Percentiles rank a stretch among this genome's conserved stretches.
These are phyloP conservation scores for Formica selysi DNA, from an alignment of 1,140 invertebrate species.

Conservation along the genomic window DNA sequence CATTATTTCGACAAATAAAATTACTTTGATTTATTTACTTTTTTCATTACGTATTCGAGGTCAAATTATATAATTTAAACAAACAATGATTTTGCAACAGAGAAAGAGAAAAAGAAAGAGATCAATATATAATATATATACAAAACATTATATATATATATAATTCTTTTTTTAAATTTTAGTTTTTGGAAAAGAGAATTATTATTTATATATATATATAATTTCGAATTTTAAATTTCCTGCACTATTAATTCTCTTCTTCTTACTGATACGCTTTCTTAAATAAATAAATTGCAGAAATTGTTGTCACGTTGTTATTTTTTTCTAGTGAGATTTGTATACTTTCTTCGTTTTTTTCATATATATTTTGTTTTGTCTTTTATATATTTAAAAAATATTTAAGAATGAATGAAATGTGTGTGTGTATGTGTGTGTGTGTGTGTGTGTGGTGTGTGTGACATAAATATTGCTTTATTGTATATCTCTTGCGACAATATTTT, in stretches of 20 bases:
- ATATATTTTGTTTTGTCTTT: not conserved
- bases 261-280: not conserved
- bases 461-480: not conserved
- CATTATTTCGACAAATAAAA: not conserved
- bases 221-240: not conserved
- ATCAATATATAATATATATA: too few species aligned
- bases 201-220: too few species aligned
- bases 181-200: not conserved
- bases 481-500: not conserved
- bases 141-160: too few species aligned
- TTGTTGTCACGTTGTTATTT: not conserved
- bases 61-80: too few species aligned
- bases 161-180: not conserved
- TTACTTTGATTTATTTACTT: not conserved
- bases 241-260: not conserved
- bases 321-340: slow-evolving; percentile 9
- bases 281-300: not conserved
- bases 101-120: too few species aligned
- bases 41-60: not conserved
- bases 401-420: not conserved
- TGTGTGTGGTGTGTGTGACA: not conserved
- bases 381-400: slow-evolving; percentile 8
- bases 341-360: not conserved
- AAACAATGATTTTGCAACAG: too few species aligned
- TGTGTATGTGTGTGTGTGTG: too few species aligned